phyloP scores from a whole-genome alignment of 2,797 vertebrate genomes.

The Molossus molossus region DNA sequence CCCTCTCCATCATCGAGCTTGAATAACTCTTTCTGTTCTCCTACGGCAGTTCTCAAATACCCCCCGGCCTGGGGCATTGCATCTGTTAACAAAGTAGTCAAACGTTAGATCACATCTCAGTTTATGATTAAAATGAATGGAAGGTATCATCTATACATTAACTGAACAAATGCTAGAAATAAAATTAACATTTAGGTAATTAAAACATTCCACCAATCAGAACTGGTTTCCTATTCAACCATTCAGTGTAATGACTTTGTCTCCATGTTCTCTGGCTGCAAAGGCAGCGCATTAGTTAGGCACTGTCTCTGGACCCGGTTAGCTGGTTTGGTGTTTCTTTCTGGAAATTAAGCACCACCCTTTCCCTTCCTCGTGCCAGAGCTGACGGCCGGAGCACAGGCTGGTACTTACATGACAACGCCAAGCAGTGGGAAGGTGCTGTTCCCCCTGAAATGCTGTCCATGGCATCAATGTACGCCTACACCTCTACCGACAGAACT shows the following conservation, averaged over 20 bases:
- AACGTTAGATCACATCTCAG: neutral
- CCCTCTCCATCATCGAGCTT: neutral
- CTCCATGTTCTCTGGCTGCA: neutral
- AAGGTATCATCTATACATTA: neutral
- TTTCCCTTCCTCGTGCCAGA: neutral
- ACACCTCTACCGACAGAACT: neutral
- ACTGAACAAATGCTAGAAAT: neutral
- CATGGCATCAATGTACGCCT: neutral
- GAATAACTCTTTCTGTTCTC: neutral
- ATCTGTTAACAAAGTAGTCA: neutral
- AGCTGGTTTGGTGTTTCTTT: neutral
- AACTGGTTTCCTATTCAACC: neutral
- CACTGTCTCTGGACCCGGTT: neutral
- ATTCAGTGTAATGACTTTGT: neutral
- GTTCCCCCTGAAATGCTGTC: neutral
- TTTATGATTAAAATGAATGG: constrained; percentile 30
- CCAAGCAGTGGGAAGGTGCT: neutral
- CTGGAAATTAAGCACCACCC: neutral
- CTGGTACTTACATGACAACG: neutral
- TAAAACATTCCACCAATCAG: neutral
- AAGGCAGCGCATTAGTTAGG: neutral
- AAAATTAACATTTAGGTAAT: neutral
- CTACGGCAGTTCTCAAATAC: neutral
- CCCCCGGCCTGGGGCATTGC: neutral
- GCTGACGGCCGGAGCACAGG: neutral